Evolutionary conservation across 1,140 invertebrate genomes (phyloP).

Genomic region (Caenorhabditis brenneri): DNA sequence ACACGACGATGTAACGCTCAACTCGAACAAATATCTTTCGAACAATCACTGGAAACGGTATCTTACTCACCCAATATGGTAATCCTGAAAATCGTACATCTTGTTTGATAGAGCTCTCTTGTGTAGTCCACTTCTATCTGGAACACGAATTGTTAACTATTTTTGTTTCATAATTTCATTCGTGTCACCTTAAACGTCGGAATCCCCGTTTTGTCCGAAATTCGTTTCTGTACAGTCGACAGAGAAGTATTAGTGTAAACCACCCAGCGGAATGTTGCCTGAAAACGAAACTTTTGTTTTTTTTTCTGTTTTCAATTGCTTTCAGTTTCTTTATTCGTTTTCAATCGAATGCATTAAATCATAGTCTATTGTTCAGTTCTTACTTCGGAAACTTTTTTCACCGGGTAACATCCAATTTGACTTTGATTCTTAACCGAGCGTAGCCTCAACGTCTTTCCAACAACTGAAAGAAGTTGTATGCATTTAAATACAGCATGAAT

Average conservation of each 20-base stretch:
- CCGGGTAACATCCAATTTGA: background rate
- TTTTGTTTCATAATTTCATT: background rate
- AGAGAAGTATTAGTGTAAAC: slow-evolving; percentile 35
- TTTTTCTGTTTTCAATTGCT: background rate
- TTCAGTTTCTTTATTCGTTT: background rate
- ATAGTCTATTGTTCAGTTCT: background rate
- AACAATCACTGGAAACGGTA: too few species aligned
- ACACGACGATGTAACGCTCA: too few species aligned
- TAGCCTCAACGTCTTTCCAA: background rate
- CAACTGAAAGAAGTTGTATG: background rate
- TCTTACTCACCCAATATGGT: slow-evolving; percentile 32
- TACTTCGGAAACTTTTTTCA: slow-evolving; percentile 7
- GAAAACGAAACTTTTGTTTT: background rate
- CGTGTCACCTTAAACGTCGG: background rate
- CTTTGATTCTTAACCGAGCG: background rate
- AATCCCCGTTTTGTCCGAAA: background rate
- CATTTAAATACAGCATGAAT: background rate
- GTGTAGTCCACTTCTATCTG: slow-evolving; percentile 45
- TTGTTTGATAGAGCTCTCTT: slow-evolving; percentile 12
- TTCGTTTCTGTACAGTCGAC: background rate
- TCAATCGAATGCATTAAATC: background rate
- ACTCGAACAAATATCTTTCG: too few species aligned
- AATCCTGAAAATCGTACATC: slow-evolving; percentile 19
- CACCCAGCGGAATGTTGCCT: slow-evolving; percentile 44
- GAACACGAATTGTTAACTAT: background rate